These are phyloP conservation scores for Sphaerodactylus townsendi DNA, from an alignment of 2,113 vertebrate genomes.

Conservation along the genomic window DNA sequence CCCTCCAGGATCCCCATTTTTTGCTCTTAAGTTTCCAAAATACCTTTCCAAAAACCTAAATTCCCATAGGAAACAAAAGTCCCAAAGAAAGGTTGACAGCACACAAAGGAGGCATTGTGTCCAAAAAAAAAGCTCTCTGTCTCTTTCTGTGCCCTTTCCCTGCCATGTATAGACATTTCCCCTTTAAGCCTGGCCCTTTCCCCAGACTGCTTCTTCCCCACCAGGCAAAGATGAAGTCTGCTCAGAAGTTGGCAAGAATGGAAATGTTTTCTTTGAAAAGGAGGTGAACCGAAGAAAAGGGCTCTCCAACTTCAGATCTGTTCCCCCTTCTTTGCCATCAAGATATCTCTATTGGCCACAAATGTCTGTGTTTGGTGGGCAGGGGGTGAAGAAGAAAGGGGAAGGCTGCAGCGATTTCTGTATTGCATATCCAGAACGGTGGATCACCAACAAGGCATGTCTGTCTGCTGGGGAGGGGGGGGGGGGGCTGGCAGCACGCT, in stretches of 20 bases:
- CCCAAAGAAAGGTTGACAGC: neutral
- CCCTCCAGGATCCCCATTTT: neutral
- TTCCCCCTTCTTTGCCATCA: neutral
- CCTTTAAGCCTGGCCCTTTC: neutral
- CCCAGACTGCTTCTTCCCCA: neutral
- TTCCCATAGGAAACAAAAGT: neutral
- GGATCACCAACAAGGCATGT: neutral
- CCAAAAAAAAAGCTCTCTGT: neutral
- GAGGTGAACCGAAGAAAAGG: neutral
- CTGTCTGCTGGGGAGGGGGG: neutral
- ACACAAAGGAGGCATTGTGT: neutral
- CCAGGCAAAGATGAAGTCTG: constrained; percentile 28
- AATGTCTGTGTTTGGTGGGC: rapidly evolving
- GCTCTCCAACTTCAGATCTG: neutral
- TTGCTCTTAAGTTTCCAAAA: neutral
- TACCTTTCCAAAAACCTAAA: neutral
- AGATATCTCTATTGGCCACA: neutral
- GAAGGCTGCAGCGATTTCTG: constrained; percentile 10
- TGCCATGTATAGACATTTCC: neutral
- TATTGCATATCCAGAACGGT: neutral
- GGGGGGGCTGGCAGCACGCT: neutral
- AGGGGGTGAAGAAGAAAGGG: rapidly evolving
- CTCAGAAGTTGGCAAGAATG: constrained; percentile 60
- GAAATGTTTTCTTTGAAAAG: constrained; percentile 17
- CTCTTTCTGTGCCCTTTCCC: no score